These are phyloP conservation scores for Mystacornis crossleyi DNA, from an alignment of 2,113 vertebrate genomes.

Conservation along the genomic window DNA sequence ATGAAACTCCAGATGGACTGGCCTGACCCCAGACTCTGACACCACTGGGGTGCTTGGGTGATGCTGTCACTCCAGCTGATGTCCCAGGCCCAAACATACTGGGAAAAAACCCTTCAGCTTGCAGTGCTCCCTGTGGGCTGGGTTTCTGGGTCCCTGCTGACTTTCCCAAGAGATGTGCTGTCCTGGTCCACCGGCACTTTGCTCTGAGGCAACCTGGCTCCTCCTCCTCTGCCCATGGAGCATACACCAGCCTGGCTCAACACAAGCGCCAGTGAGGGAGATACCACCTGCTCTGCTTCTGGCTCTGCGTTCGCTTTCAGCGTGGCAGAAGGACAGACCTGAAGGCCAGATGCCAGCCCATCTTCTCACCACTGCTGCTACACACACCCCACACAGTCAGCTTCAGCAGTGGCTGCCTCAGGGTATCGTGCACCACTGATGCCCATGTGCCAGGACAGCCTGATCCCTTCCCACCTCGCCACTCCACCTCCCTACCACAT, in stretches of 20 bases:
- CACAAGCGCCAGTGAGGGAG: not conserved
- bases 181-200: not conserved
- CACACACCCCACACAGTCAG: not conserved
- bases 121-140: not conserved
- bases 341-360: not conserved
- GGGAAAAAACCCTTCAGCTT: not conserved
- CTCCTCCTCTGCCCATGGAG: not conserved
- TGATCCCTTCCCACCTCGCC: not conserved
- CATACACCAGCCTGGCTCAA: not conserved
- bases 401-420: not conserved
- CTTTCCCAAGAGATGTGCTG: not conserved
- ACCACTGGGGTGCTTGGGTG: rapidly evolving
- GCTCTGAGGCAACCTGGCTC: not conserved
- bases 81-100: rapidly evolving
- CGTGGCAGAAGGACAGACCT: not conserved
- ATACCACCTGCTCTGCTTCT: not conserved
- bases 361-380: not conserved
- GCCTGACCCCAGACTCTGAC: not conserved
- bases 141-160: not conserved
- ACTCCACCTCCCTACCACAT: not conserved
- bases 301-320: not conserved
- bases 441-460: not conserved
- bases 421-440: not conserved
- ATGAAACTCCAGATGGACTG: conserved; percentile 26
- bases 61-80: rapidly evolving